Base-by-base conservation (phyloP, 2,797 vertebrate species). In the Esox lucius region DNA sequence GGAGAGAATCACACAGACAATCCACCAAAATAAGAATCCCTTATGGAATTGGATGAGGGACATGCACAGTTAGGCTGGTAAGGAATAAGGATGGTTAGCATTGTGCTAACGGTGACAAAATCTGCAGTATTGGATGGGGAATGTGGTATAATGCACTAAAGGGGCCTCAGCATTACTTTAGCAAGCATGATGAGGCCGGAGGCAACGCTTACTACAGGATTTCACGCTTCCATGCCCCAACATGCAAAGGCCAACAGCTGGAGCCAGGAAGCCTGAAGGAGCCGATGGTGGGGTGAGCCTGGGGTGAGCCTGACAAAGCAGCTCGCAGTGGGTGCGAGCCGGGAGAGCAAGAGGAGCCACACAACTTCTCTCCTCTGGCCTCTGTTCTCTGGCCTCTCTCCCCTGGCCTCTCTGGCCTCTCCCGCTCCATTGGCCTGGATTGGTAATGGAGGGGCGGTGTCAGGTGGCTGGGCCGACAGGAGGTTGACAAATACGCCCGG, bases 401-500 rank as follows among this genome's bases (percentile, higher is more conserved):
- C 39, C 39, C 39, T 42, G 39, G 39, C 39, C 39, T 31, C 28
- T 31, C 28, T 64, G 70, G n/a, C 7, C 2, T 9, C 75, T 61
- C 83, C 84, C 74, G 70, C 74, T 79, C 66, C 62, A 71, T 46
- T 87, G 84, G 84, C 84, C 80, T 73, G 53, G 73, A 82, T 80
- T 78, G 85, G 80, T 79, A 76, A 84, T 77, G 24, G 72, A 84
- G 76, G 76, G n/a, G 73, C 75, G 84, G 84, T 82, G 88, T 91
- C 90, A 91, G 91, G 90, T 90, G 88, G 84, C 80, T 80, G 80
- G 75, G 80, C 83, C 75, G 78, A 74, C 49, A 35, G 71, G 71
- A 22, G 78, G 75, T 79, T 93, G 91, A 93, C 90, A 90, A 93
- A 94, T 89, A 85, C 91, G 87, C 78, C 85, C 75, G 51, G 86